Evolutionary conservation across 2,888 invertebrate genomes (phyloP).

Genomic region (Carabus problematicus): DNA sequence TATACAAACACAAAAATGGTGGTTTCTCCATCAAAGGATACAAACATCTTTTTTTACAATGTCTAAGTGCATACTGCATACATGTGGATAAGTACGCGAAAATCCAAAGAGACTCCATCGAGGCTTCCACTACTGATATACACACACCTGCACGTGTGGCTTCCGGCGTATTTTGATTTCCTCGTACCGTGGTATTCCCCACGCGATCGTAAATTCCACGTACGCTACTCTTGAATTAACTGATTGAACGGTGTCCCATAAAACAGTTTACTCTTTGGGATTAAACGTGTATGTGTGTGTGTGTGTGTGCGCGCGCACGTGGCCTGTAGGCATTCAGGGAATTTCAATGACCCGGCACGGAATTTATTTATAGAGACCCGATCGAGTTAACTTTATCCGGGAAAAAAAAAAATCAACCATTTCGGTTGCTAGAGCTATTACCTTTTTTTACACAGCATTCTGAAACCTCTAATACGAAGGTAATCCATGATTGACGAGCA

Average conservation of each 20-base stretch:
- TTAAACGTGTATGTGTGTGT: constrained; percentile 25
- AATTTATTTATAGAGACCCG: constrained; percentile 10
- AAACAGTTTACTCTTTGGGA: constrained; percentile 38
- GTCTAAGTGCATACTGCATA: too few relatives aligned
- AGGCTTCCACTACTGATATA: constrained; percentile 21
- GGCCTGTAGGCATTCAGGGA: constrained; percentile 3
- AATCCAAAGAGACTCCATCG: too few relatives aligned
- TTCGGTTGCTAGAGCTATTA: too few relatives aligned
- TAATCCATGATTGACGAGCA: too few relatives aligned
- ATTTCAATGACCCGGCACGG: constrained; percentile 10
- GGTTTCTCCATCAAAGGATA: too few relatives aligned
- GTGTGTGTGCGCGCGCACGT: neutral
- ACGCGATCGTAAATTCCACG: constrained; percentile 40
- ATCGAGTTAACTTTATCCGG: too few relatives aligned
- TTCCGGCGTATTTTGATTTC: constrained; percentile 37
- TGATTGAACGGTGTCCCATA: constrained; percentile 41
- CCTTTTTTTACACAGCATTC: too few relatives aligned
- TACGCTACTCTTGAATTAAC: constrained; percentile 38
- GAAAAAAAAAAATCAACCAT: too few relatives aligned
- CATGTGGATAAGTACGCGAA: too few relatives aligned
- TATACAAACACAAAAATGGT: too few relatives aligned
- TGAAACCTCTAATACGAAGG: too few relatives aligned
- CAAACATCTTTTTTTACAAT: too few relatives aligned
- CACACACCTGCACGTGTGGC: constrained; percentile 25
- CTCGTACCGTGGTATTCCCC: constrained; percentile 22